Base-by-base conservation (phyloP, 2,888 invertebrate genomes). In the Parnassius glacialis region DNA sequence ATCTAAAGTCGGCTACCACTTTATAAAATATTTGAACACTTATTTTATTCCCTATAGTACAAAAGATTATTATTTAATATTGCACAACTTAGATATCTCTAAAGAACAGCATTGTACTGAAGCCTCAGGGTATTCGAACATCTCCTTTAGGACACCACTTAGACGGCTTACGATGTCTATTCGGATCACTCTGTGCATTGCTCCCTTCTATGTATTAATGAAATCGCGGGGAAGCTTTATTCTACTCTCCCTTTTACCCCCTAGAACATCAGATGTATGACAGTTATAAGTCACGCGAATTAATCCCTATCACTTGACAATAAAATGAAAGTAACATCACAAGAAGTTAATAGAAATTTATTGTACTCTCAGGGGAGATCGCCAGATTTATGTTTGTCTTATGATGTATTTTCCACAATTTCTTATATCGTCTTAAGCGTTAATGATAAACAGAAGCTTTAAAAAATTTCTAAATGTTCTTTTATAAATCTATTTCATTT, bases 261-360 rank as follows among this genome's bases (percentile, higher is more conserved):
- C 75, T 70, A 78, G 81, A 84, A 84, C 86, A 81, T 82, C 78
- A 85, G 85, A 92, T 89, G 84, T 87, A 92, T 92, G 83, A 83
- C 90, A 84, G 88, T 90, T 85, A 91, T 92, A 88, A 92, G 92
- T 90, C 89, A 90, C 77, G 83, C 76, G 83, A 87, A 90, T 85
- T 92, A 92, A 90, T 90, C 92, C 85, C 84, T 89, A 89, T 87
- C 87, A 86, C 85, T 90, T 80, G 84, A 86, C 83, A 92, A 89
- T 84, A 87, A 88, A 89, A 87, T 87, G 77, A 82, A 88, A 86
- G 87, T 84, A 79, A 86, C 87, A 83, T 87, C 85, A 83, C 80
- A 86, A 83, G 89, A 86, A 85, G 90, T 89, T 84, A 87, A 92
- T 86, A 85, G 85, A 83, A 83, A 88, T 83, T 85, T 89, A 85